Evolutionary conservation across 2,888 invertebrate species (phyloP), one percentile per base, ranked within the genome.

Genomic region (Glaucopsyche alexis): DNA sequence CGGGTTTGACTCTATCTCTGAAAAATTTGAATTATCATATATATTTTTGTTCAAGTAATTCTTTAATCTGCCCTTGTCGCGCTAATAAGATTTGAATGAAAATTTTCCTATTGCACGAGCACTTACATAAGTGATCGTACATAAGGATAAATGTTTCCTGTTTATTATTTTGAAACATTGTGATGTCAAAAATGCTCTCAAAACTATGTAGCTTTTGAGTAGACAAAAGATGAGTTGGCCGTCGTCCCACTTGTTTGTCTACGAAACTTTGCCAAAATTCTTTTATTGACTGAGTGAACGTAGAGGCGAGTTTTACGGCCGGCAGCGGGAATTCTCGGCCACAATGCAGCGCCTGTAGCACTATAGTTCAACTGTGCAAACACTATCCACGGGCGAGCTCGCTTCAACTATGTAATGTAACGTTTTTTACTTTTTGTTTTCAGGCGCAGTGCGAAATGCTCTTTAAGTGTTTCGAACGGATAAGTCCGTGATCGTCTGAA

Each of bases 171-270:
- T 83, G 82, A 83, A 85, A 84, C 84, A 85, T 84, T 83, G 82
- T 82, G 81, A 85, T 87, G 87, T 87, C 81, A 87, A 86, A 88
- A 88, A 87, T 84, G 84, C 86, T 87, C 86, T 87, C 87, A 86
- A 85, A 89, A 86, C 86, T 83, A 86, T 86, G 88, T 88, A 87
- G 85, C 88, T 89, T 88, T 89, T 84, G 82, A 84, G 87, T 85
- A 89, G 88, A 91, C 91, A 91, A 91, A 90, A 90, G 91, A 91
- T 91, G 90, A 91, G 88, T 91, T 92, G 92, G 91, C 92, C 84
- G 85, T 84, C 87, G 87, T 90, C 92, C 91, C 90, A 90, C 86
- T 90, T 89, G 91, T 90, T 90, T 90, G 91, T 91, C 90, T 89
- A 86, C 87, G 85, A 89, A 89, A 91, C 88, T 91, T 91, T 91